phyloP scores from a whole-genome alignment of 2,113 vertebrate genomes.

The Austrofundulus limnaeus region DNA sequence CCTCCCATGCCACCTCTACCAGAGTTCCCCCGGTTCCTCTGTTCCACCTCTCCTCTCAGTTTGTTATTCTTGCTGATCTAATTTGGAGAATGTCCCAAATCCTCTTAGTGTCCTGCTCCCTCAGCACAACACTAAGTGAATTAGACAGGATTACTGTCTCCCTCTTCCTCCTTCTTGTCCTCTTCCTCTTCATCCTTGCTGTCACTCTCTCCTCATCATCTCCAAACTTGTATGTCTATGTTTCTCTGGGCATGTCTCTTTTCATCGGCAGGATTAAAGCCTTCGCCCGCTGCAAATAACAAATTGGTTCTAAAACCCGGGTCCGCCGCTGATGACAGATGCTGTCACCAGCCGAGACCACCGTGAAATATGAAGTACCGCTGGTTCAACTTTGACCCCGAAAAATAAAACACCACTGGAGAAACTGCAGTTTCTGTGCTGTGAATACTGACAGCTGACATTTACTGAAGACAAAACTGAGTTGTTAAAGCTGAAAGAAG shows the following conservation, averaged over 20 bases:
- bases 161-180: slow-evolving; percentile 44
- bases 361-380: slow-evolving; percentile 66
- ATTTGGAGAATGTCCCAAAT: slow-evolving; percentile 87
- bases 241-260: slow-evolving; percentile 53
- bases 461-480: too few relatives aligned
- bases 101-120: slow-evolving; percentile 83
- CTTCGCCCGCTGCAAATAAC: slow-evolving; percentile 63
- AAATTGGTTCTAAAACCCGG: slow-evolving; percentile 74
- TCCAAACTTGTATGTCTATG: slow-evolving; percentile 46
- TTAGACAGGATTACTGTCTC: slow-evolving; percentile 83
- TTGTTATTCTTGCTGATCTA: slow-evolving; percentile 87
- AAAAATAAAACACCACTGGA: slow-evolving; percentile 7
- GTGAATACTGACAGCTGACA: too few relatives aligned
- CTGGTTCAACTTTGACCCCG: slow-evolving; percentile 70
- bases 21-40: slow-evolving; percentile 29
- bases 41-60: slow-evolving; percentile 63
- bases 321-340: slow-evolving; percentile 66
- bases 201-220: slow-evolving; percentile 50
- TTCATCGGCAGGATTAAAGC: slow-evolving; percentile 68
- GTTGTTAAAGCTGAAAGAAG: too few relatives aligned
- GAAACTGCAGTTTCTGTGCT: too few relatives aligned
- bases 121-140: slow-evolving; percentile 85
- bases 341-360: slow-evolving; percentile 44
- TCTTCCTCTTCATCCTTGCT: slow-evolving; percentile 51
- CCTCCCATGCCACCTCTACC: slow-evolving; percentile 35